Percentiles rank a stretch among this genome's conserved stretches.
Evolutionary conservation across 2,113 vertebrate species (phyloP).

Genomic region (Gobio gobio): DNA sequence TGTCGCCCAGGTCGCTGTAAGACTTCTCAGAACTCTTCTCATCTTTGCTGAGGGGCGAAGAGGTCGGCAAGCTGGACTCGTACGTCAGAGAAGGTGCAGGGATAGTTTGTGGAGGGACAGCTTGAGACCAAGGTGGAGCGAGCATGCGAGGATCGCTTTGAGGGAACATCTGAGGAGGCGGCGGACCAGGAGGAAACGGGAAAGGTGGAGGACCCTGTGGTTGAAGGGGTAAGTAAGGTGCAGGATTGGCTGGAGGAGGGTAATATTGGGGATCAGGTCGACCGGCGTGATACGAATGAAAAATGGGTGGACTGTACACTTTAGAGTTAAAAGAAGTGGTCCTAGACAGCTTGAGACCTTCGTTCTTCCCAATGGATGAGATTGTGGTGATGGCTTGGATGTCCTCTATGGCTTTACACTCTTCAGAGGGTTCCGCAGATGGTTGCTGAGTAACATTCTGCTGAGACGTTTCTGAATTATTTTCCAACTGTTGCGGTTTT

Average conservation of each 20-base stretch:
- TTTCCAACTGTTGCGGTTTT: not conserved
- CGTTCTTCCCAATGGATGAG: conserved; percentile 67
- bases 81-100: conserved; percentile 70
- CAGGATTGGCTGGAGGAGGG: conserved; percentile 62
- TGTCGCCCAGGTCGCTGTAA: conserved; percentile 88
- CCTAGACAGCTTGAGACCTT: conserved; percentile 66
- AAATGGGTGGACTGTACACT: conserved; percentile 70
- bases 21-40: conserved; percentile 81
- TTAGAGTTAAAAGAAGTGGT: conserved; percentile 65
- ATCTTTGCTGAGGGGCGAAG: conserved; percentile 77
- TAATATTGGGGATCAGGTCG: conserved; percentile 75
- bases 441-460: not conserved
- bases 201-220: conserved; percentile 81
- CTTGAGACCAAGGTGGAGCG: conserved; percentile 77
- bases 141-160: conserved; percentile 69
- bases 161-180: conserved; percentile 57
- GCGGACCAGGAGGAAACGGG: conserved; percentile 68
- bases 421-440: conserved; percentile 41
- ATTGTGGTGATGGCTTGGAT: conserved; percentile 60
- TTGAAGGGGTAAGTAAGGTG: conserved; percentile 74
- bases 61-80: conserved; percentile 74
- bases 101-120: conserved; percentile 72
- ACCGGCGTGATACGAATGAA: conserved; percentile 72
- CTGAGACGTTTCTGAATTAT: conserved; percentile 17
- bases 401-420: conserved; percentile 65